These are phyloP conservation scores for Chionodraco myersi DNA, from an alignment of 2,113 vertebrate species.

Conservation along the genomic window DNA sequence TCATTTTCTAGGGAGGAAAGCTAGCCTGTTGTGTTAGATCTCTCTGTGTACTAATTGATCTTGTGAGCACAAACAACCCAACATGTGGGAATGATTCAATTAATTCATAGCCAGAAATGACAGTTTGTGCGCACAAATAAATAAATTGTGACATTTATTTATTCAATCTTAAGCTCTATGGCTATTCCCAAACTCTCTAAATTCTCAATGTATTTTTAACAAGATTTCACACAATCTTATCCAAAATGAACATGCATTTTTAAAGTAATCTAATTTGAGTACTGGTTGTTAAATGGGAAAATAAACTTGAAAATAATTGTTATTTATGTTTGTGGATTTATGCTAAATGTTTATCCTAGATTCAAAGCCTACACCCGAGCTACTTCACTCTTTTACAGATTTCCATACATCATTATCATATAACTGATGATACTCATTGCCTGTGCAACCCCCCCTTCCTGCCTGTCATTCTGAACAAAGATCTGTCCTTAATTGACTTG, in stretches of 20 bases:
- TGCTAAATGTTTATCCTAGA: too few relatives aligned
- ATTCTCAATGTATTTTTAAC: too few relatives aligned
- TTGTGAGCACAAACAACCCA: neutral
- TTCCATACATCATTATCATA: neutral
- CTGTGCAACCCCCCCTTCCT: neutral
- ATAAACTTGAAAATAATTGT: too few relatives aligned
- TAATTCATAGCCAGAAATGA: neutral
- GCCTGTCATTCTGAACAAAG: slow-evolving; percentile 8
- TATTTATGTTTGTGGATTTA: too few relatives aligned
- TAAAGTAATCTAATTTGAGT: too few relatives aligned
- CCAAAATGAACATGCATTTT: too few relatives aligned
- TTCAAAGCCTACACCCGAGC: neutral
- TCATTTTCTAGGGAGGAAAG: neutral
- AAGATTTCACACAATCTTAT: too few relatives aligned
- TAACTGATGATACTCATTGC: slow-evolving; percentile 10
- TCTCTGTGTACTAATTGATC: neutral
- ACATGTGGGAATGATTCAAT: neutral
- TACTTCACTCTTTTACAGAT: slow-evolving; percentile 22
- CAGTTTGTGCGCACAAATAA: neutral
- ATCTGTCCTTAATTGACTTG: slow-evolving; percentile 37
- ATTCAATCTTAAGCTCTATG: too few relatives aligned
- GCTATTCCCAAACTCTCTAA: too few relatives aligned
- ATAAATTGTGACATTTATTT: neutral
- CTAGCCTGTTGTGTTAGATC: neutral
- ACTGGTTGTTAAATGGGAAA: too few relatives aligned